Conservation (phyloP, 2,113 vertebrate genomes). For the Onychostruthus taczanowskii region DNA sequence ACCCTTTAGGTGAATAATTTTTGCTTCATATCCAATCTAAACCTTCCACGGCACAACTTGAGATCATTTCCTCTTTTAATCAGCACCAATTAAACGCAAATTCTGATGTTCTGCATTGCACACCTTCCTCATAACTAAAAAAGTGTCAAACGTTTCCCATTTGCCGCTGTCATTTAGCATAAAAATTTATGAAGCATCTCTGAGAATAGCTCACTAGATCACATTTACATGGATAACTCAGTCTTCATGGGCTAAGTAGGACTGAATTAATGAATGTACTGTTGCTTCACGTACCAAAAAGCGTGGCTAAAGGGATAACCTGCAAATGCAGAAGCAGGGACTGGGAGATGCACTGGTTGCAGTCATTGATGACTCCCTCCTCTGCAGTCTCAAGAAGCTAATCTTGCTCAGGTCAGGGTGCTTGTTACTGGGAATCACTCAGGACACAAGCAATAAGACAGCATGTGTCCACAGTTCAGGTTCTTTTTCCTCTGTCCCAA, state of each 20-base stretch:
- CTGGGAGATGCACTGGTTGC: neutral
- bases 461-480: neutral
- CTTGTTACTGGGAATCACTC: neutral
- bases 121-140: neutral
- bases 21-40: neutral
- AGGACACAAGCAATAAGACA: neutral
- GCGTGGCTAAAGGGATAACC: neutral
- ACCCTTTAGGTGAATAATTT: neutral
- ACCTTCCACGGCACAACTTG: neutral
- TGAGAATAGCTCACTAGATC: neutral
- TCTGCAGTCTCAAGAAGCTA: neutral
- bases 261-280: neutral
- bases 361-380: neutral
- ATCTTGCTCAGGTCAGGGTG: neutral
- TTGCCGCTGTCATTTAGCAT: neutral
- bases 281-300: neutral
- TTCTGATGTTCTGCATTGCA: neutral
- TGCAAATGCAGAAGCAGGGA: neutral
- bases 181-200: neutral
- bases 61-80: neutral
- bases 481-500: neutral
- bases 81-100: neutral
- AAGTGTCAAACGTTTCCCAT: neutral
- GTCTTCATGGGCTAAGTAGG: neutral
- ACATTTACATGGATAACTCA: neutral